Conservation (phyloP, 1,140 invertebrate genomes). For the Archegozetes longisetosus region DNA sequence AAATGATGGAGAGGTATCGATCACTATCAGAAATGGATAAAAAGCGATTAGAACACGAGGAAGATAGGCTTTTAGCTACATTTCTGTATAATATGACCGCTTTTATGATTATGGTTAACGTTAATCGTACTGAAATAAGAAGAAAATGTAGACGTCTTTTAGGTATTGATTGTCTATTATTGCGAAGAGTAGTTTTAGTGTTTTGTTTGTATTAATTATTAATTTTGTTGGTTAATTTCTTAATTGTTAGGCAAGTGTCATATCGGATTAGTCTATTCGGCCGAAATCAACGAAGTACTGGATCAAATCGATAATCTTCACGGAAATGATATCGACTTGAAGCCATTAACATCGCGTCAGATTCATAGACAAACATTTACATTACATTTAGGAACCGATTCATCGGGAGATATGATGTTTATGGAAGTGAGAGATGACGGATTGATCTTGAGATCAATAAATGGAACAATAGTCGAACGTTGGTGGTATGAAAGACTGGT, state of each 20-base stretch:
- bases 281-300: conserved; percentile 88
- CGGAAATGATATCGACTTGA: conserved; percentile 92
- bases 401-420: conserved; percentile 76
- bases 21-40: conserved; percentile 42
- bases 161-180: conserved; percentile 5
- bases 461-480: conserved; percentile 79
- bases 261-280: conserved; percentile 90
- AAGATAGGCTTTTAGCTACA: conserved; percentile 85
- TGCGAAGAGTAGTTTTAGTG: no score
- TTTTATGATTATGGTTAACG: conserved; percentile 86
- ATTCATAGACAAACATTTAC: conserved; percentile 95
- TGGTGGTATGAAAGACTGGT: conserved; percentile 99
- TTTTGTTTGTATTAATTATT: conserved; percentile 4
- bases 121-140: conserved; percentile 66
- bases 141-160: conserved; percentile 82
- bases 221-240: conserved; percentile 30
- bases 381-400: conserved; percentile 81
- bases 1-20: conserved; percentile 80
- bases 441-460: conserved; percentile 75
- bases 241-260: conserved; percentile 90
- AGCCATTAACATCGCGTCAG: conserved; percentile 63
- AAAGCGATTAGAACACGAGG: conserved; percentile 91
- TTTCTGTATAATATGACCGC: conserved; percentile 92
- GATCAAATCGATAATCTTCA: conserved; percentile 81
- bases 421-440: conserved; percentile 96